These are phyloP conservation scores for Chrysaora quinquecirrha DNA, from an alignment of 30 jellyfish, hydroid and myxozoan genomes.

Conservation along the genomic window DNA sequence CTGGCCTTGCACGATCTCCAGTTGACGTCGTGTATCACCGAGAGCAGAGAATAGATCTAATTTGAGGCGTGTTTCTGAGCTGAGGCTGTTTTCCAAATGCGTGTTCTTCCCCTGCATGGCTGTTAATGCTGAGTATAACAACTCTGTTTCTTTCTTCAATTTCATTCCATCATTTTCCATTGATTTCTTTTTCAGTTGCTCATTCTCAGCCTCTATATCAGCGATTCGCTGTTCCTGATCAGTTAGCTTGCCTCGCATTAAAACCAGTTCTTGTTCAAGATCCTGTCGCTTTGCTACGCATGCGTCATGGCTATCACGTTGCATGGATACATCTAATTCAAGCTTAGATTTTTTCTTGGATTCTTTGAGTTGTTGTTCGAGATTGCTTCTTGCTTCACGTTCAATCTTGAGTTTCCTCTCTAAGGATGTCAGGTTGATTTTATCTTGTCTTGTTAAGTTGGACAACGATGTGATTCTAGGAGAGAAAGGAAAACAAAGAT, in stretches of 20 bases:
- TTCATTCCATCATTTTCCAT: constrained; percentile 84
- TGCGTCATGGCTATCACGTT: constrained; percentile 88
- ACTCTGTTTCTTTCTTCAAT: constrained; percentile 91
- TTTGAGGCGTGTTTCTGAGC: constrained; percentile 97
- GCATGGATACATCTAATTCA: constrained; percentile 60
- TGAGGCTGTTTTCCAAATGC: constrained; percentile 97
- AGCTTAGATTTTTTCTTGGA: constrained; percentile 65
- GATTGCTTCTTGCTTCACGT: constrained; percentile 71
- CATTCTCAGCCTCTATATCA: constrained; percentile 80
- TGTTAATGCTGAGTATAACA: constrained; percentile 87
- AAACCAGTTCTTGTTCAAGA: constrained; percentile 79
- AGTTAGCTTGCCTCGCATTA: constrained; percentile 64
- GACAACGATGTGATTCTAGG: constrained; percentile 71
- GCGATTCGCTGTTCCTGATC: constrained; percentile 58
- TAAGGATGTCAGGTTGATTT: constrained; percentile 66
- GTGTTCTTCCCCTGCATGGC: constrained; percentile 97
- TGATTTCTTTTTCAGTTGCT: constrained; percentile 69
- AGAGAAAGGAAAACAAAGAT: too few species aligned
- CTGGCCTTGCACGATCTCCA: constrained; percentile 89
- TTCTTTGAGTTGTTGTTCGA: constrained; percentile 88
- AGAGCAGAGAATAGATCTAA: constrained; percentile 97
- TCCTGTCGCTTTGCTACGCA: constrained; percentile 93
- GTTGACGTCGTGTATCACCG: constrained; percentile 98
- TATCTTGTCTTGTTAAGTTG: constrained; percentile 82
- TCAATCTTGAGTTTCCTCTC: constrained; percentile 89